Base-by-base conservation (phyloP, 2,888 invertebrate species). In the Drosophila birchii region DNA sequence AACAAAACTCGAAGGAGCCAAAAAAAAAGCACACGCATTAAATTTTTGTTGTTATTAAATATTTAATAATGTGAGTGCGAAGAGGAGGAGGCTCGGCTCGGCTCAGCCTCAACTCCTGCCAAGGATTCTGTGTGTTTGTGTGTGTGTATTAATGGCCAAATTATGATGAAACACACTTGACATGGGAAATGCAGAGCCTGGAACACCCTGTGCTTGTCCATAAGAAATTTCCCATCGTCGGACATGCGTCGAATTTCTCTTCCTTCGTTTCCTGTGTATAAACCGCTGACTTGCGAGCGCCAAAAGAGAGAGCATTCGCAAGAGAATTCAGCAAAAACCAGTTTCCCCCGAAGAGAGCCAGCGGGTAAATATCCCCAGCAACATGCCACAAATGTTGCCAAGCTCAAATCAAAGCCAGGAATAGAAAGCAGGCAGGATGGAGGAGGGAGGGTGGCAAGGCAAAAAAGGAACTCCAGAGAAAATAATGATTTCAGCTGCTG, bases 101-200 rank as follows among this genome's bases (percentile, higher is more conserved):
- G 68, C 73, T 26, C 26, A 72, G 83, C 88, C 72, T 70, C 54
- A 63, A 64, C 29, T 69, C 63, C 75, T 63, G 72, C 47, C 72
- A 77, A 64, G 70, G 72, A 73, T 77, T 53, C 58, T 60, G 26
- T 18, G 45, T 11, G 44, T 55, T 56, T 41, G 71, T 68, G 70
- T 20, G 68, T 71, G 71, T 69, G 79, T 78, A 81, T 87, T 85
- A 79, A 89, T 78, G 68, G 73, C 75, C 76, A 79, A 85, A 89
- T 87, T 87, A 85, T 85, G 86, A 89, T 85, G 88, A 71, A 87
- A 75, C 85, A 60, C 66, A 76, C 88, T 85, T 87, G 86, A 84
- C 87, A 79, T 69, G 75, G 62, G 62, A 67, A 67, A 70, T 43
- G 54, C 9, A 36, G 23, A 38, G 45, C 23, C 55, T 1, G n/a